phyloP scores from a whole-genome alignment of 2,113 vertebrate species.

The Mormyrus iriodes region DNA sequence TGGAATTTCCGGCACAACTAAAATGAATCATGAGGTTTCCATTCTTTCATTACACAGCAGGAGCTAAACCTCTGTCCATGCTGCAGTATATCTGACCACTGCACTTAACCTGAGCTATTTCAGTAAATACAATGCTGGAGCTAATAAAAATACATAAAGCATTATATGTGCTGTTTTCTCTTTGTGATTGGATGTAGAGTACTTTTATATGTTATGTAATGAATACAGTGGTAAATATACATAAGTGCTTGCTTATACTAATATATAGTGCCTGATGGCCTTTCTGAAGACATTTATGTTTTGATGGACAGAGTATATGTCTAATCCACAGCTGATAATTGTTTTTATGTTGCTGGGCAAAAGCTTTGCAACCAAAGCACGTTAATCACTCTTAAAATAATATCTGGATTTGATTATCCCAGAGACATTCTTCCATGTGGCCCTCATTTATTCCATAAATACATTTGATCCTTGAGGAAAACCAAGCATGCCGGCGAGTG shows the following conservation, averaged over 20 bases:
- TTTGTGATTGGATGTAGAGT: not conserved
- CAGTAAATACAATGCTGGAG: not conserved
- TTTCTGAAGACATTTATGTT: not conserved
- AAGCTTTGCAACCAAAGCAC: not conserved
- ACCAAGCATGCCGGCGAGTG: not conserved
- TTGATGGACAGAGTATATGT: not conserved
- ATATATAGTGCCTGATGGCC: not conserved
- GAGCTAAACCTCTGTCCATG: too few relatives aligned
- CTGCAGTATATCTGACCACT: not conserved
- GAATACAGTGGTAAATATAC: not conserved
- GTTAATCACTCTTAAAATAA: constrained; percentile 18
- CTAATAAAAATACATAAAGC: not conserved
- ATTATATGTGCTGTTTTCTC: not conserved
- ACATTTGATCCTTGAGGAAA: constrained; percentile 16
- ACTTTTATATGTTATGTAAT: not conserved
- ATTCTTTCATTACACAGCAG: not conserved
- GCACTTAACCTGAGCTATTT: not conserved
- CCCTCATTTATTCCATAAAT: constrained; percentile 15
- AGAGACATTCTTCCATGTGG: not conserved
- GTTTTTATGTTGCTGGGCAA: not conserved
- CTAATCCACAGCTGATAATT: not conserved
- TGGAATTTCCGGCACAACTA: not conserved
- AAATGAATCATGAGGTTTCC: not conserved
- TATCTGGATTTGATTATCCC: constrained; percentile 20
- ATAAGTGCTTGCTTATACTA: not conserved